phyloP scores from a whole-genome alignment of 2,113 vertebrate genomes.

The Trochalopteron elliotii region DNA sequence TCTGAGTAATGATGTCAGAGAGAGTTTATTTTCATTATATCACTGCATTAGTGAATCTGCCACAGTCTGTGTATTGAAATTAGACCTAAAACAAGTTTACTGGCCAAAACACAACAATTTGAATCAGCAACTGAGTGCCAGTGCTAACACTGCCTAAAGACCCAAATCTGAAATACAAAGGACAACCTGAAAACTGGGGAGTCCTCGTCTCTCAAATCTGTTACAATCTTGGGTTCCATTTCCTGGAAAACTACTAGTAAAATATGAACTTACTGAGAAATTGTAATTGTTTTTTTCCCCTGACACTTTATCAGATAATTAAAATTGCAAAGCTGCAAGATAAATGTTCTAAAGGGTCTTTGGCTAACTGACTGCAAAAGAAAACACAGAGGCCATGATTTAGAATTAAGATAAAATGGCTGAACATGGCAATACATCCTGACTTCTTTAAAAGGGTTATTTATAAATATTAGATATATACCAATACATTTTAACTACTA shows the following conservation, averaged over 20 bases:
- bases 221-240: background rate
- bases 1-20: background rate
- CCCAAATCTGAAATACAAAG: background rate
- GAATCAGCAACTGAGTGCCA: background rate
- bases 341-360: slow-evolving; percentile 16
- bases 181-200: background rate
- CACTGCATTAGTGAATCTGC: background rate
- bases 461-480: slow-evolving; percentile 53
- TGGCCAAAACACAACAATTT: background rate
- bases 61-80: background rate
- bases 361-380: slow-evolving; percentile 30
- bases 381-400: slow-evolving; percentile 28
- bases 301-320: slow-evolving; percentile 56
- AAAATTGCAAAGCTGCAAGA: slow-evolving; percentile 53
- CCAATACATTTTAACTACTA: slow-evolving; percentile 22
- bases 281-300: background rate
- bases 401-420: slow-evolving; percentile 49
- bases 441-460: slow-evolving; percentile 34
- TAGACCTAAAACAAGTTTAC: background rate
- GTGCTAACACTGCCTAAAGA: background rate
- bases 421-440: background rate
- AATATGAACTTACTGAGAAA: background rate
- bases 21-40: background rate
- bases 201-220: background rate
- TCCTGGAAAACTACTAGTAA: background rate